Conservation (phyloP, 2,113 vertebrate species). For the Empidonax traillii region DNA sequence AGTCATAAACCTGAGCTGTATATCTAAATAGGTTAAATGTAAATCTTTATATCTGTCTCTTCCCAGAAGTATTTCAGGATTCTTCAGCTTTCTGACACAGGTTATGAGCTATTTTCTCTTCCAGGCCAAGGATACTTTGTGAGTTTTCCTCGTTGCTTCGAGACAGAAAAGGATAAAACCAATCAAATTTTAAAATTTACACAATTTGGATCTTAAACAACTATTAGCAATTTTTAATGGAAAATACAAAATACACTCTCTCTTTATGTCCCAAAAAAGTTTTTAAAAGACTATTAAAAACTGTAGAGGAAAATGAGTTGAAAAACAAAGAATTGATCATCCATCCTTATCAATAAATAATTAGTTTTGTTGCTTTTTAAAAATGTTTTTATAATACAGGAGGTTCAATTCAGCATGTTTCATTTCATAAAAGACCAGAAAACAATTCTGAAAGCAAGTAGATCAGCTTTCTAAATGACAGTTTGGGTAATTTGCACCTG, state of each 20-base stretch:
- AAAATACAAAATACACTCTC: background rate
- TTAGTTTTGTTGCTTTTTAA: accelerated
- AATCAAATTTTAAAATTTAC: background rate
- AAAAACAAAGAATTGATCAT: background rate
- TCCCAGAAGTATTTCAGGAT: background rate
- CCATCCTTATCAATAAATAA: background rate
- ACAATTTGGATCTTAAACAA: background rate
- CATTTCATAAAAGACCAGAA: background rate
- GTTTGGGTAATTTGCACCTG: background rate
- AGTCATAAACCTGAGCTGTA: background rate
- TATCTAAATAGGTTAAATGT: background rate
- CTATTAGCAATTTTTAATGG: background rate
- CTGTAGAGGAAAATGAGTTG: background rate
- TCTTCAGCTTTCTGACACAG: background rate
- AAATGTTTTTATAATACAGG: background rate
- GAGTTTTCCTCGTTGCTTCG: background rate
- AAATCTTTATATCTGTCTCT: background rate
- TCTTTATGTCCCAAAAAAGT: accelerated
- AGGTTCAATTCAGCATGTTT: background rate
- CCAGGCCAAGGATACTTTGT: background rate
- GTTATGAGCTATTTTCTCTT: background rate
- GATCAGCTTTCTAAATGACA: background rate
- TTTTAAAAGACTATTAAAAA: background rate
- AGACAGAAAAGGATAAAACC: background rate
- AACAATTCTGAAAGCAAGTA: background rate